A percentile compares a stretch with the other conserved stretches of the same genome.
These are phyloP conservation scores for Otus sunia DNA, from an alignment of 2,113 vertebrate genomes.

Conservation along the genomic window DNA sequence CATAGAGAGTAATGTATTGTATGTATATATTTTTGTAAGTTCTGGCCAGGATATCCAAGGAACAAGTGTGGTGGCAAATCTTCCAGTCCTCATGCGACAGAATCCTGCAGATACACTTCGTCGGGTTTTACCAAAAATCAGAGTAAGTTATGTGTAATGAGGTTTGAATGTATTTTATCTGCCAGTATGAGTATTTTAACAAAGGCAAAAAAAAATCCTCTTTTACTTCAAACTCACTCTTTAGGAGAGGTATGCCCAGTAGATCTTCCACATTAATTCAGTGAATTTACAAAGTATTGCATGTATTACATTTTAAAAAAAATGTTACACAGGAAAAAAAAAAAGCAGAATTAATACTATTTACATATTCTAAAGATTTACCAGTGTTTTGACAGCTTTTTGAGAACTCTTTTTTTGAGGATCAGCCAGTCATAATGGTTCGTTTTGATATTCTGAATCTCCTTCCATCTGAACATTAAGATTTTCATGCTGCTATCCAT, in stretches of 20 bases:
- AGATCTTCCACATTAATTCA: neutral
- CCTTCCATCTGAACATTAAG: neutral
- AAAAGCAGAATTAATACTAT: neutral
- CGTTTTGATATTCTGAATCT: neutral
- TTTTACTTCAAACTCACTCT: neutral
- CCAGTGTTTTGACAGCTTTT: neutral
- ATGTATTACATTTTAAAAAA: neutral
- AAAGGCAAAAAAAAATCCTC: neutral
- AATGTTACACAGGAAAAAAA: neutral
- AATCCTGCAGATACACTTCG: constrained; percentile 92
- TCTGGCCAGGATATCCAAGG: constrained; percentile 92
- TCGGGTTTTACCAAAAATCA: constrained; percentile 91
- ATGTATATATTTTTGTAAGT: constrained; percentile 73
- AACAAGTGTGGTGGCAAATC: constrained; percentile 90
- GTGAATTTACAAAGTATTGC: neutral
- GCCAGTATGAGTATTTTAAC: neutral
- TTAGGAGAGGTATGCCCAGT: neutral
- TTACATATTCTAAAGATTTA: neutral
- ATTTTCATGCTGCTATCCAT: neutral
- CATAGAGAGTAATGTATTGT: neutral
- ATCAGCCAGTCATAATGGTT: neutral
- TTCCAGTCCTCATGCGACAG: constrained; percentile 89
- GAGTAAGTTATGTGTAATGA: constrained; percentile 78
- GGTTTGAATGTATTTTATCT: neutral
- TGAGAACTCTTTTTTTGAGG: neutral